phyloP scores from a whole-genome alignment of 2,888 invertebrate genomes.

The Latrodectus elegans region DNA sequence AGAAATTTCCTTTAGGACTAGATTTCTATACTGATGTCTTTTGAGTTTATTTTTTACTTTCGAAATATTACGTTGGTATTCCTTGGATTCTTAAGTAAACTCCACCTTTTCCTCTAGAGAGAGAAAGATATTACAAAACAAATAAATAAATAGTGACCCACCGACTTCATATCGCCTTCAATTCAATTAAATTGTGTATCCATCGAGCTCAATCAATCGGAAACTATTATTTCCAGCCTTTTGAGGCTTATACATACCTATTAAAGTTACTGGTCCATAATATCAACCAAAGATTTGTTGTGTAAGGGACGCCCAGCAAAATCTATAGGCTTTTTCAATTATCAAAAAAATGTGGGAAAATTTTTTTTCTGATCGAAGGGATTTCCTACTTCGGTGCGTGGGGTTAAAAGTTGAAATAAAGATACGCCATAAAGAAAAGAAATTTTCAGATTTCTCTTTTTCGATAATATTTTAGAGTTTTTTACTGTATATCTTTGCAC shows the following conservation, averaged over 20 bases:
- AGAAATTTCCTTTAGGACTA: too few relatives aligned
- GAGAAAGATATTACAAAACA: too few relatives aligned
- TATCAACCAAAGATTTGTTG: not conserved
- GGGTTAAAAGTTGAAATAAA: conserved; percentile 1
- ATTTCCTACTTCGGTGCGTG: not conserved
- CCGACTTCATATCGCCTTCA: not conserved
- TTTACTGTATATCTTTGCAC: too few relatives aligned
- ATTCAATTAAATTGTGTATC: conserved; percentile 14
- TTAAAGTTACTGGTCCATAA: not conserved
- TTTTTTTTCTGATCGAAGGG: not conserved
- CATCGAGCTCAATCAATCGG: not conserved
- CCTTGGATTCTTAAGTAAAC: too few relatives aligned
- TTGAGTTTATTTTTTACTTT: too few relatives aligned
- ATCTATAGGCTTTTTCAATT: not conserved
- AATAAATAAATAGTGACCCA: not conserved
- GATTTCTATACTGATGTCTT: too few relatives aligned
- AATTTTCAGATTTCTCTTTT: not conserved
- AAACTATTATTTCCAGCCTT: not conserved
- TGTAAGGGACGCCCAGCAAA: not conserved
- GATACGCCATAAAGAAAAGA: not conserved
- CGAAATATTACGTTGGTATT: too few relatives aligned
- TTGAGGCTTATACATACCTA: not conserved
- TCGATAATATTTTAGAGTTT: too few relatives aligned
- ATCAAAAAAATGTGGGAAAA: not conserved
- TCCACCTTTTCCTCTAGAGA: too few relatives aligned